Base-by-base conservation (phyloP, 1,140 invertebrate genomes). In the Delia radicum region DNA sequence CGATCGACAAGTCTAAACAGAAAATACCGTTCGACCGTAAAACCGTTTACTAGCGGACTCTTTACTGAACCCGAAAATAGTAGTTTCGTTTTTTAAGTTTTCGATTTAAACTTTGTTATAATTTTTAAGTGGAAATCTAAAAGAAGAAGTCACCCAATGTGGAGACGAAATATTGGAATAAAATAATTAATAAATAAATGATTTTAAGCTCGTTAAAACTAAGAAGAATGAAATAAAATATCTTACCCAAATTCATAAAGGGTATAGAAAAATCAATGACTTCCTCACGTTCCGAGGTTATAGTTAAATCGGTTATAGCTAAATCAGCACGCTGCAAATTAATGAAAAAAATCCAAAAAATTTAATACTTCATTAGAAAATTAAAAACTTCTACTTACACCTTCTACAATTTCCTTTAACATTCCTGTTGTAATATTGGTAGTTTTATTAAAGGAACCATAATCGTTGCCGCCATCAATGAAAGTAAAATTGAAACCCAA, bases 231-330 rank as follows among this genome's bases (percentile, higher is more conserved):
- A 4, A 33, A 15, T 26, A 13, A 29, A 67, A 3, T 37, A 46
- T 12, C 8, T 10, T 75, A 78, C 89, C 95, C 62, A 96, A 87
- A 84, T 95, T 95, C 95, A 97, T 96, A 80, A 96, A 97, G 0
- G 96, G 95, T 84, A 92, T 94, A 0, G 95, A 96, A 81, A 98
- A 97, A 84, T 97, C 96, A 0, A 96, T 94, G 0, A 90, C 94
- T 82, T 91, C 90, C 82, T 95, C 93, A 15, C 96, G 88, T 63
- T 93, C 91, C 15, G 94, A 91, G 3, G 94, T 98, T 77, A 98
- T 96, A 0, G 96, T 97, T 42, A 98, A 89, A 87, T 96, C 96
- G 0, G 93, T 94, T 31, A 97, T 94, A 0, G 94, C 95, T 75
- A 97, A 88, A 87, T 97, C 93, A 5, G 94, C 93, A 80, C 90